Conservation (phyloP, 2,113 vertebrate genomes). For the Vireo altiloquus region DNA sequence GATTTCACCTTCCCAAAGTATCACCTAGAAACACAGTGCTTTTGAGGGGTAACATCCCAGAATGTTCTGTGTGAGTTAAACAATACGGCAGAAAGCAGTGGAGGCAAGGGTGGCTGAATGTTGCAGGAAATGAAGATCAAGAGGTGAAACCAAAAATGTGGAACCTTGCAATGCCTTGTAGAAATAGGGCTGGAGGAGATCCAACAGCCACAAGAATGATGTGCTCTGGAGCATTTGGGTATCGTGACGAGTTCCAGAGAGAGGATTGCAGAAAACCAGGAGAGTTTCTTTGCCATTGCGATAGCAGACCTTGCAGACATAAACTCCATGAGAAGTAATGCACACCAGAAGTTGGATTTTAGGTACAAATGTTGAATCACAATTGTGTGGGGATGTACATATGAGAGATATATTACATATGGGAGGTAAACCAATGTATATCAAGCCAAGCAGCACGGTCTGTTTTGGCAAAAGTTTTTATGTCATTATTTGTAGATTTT, state of each 20-base stretch:
- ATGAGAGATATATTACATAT: rapidly evolving
- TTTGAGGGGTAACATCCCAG: neutral
- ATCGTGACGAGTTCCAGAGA: neutral
- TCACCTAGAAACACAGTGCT: neutral
- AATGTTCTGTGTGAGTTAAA: neutral
- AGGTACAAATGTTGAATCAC: neutral
- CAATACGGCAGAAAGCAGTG: neutral
- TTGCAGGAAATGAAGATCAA: neutral
- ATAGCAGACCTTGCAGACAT: neutral
- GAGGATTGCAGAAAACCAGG: neutral
- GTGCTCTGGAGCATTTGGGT: neutral
- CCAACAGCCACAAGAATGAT: neutral
- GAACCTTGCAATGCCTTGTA: neutral
- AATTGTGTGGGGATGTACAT: neutral
- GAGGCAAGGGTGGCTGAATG: neutral
- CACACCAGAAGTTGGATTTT: neutral
- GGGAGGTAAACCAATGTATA: neutral
- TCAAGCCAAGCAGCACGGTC: neutral
- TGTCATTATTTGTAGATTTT: neutral
- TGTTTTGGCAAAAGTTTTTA: neutral
- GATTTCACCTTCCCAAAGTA: neutral
- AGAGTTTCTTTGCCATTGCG: neutral
- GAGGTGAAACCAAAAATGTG: neutral
- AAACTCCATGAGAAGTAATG: neutral
- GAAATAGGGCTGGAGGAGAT: neutral